Base-by-base conservation (phyloP, 2,113 vertebrate species). In the Rhabdornis inornatus region DNA sequence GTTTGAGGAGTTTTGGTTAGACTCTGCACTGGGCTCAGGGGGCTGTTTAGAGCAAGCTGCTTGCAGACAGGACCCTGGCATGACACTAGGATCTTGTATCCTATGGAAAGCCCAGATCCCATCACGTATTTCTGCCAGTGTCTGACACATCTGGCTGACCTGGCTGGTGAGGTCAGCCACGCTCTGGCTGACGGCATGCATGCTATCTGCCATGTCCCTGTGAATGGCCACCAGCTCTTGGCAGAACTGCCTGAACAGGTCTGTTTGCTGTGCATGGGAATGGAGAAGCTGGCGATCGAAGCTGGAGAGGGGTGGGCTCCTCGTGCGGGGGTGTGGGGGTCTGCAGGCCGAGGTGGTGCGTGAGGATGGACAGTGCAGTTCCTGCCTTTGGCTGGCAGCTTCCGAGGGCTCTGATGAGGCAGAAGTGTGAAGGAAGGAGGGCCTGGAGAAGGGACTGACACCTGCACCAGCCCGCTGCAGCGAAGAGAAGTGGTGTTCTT, bases 151-250 rank as follows among this genome's bases (percentile, higher is more conserved):
- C 92, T 98, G 97, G 77, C 96, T 42, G 2, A 98, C 61, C 21
- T 94, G 96, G 86, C 93, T 55, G 89, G 83, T 89, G 89, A 98
- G 97, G 82, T 97, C 96, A 13, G 98, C 92, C 97, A 98, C 72
- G 9, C 95, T 95, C 97, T 97, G 98, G 68, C 97, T 23, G 6
- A 98, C 35, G 21, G 89, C 63, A 16, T 79, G 97, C 97, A 98
- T 97, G 94, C 94, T 97, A 68, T 56, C 56, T 22, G 98, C 96
- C 97, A 98, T 95, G 96, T 97, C 97, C 83, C 86, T 97, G 21
- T 98, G 98, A 68, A 97, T 39, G 8, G 97, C 91, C 94, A 98
- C 94, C 94, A 98, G 97, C 96, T 98, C 97, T 81, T 94, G 98
- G 95, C 97, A 98, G 83, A 98, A 97, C 60, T 94, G 97, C 89